phyloP scores from a whole-genome alignment of 2,888 invertebrate genomes.

The Glyphotaelius pellucidus region DNA sequence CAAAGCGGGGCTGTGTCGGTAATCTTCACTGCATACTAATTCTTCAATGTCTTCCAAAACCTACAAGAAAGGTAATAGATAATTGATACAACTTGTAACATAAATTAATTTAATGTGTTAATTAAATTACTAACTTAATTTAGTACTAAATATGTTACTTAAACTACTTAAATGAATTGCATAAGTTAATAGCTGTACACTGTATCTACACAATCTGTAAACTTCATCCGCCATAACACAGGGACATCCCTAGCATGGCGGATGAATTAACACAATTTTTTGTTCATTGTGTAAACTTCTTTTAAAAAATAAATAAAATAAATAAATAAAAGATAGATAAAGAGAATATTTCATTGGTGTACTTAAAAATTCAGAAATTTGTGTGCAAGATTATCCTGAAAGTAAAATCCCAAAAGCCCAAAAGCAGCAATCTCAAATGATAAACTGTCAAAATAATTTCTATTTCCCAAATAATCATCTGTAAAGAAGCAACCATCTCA shows the following conservation, averaged over 20 bases:
- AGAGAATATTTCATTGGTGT: neutral
- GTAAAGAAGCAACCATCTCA: neutral
- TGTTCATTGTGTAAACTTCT: no score
- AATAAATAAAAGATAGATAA: neutral
- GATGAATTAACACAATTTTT: no score
- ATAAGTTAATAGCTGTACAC: no score
- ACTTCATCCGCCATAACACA: no score
- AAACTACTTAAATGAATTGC: no score
- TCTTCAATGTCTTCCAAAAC: constrained; percentile 87
- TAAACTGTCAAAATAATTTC: neutral
- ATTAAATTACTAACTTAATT: no score
- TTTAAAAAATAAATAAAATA: no score
- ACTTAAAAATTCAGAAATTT: neutral
- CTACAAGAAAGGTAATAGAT: constrained; percentile 68
- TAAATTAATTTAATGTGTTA: no score
- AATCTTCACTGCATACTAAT: constrained; percentile 84
- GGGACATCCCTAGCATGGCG: no score
- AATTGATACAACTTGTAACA: no score
- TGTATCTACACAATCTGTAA: no score
- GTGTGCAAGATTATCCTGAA: neutral
- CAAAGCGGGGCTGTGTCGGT: constrained; percentile 80
- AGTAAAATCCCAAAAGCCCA: neutral
- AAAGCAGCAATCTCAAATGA: neutral
- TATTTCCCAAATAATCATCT: neutral
- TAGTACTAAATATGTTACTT: no score